Percentiles rank a stretch among this genome's conserved stretches.
Conservation (phyloP, 2,888 invertebrate species). For the Amphipyra berbera region DNA sequence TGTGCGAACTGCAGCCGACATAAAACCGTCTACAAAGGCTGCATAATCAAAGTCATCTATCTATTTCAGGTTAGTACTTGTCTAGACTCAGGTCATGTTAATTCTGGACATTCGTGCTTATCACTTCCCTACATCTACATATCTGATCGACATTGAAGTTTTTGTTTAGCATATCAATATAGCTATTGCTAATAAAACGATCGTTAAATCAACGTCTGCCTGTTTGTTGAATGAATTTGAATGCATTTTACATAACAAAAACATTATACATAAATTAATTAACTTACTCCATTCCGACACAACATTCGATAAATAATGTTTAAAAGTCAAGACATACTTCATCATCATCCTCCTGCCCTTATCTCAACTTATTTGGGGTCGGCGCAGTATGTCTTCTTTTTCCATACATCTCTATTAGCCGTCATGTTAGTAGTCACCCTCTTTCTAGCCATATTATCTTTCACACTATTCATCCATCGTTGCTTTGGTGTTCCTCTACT, state of each 20-base stretch:
- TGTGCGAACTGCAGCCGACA: background rate
- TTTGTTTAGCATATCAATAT: constrained; percentile 28
- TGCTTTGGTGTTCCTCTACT: too few species aligned
- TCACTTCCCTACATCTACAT: constrained; percentile 13
- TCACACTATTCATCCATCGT: too few species aligned
- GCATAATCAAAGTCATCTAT: constrained; percentile 9
- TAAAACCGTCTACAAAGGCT: constrained; percentile 2
- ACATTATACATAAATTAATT: background rate
- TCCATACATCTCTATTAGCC: too few species aligned
- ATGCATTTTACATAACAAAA: background rate
- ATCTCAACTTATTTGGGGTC: too few species aligned
- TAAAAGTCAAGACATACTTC: too few species aligned
- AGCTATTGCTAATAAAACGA: constrained; percentile 28
- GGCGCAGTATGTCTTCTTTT: too few species aligned
- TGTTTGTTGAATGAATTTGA: constrained; percentile 8
- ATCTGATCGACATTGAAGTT: constrained; percentile 12
- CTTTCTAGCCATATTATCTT: too few species aligned
- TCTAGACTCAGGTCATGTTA: constrained; percentile 22
- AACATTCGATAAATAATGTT: too few species aligned
- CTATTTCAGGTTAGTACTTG: constrained; percentile 11
- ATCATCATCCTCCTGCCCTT: too few species aligned
- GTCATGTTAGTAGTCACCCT: too few species aligned
- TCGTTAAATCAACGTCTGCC: constrained; percentile 11
- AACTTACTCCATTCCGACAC: too few species aligned
- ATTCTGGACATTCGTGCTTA: constrained; percentile 16